Base-by-base conservation (phyloP, 2,797 vertebrate genomes). In the Chromobotia macracanthus region DNA sequence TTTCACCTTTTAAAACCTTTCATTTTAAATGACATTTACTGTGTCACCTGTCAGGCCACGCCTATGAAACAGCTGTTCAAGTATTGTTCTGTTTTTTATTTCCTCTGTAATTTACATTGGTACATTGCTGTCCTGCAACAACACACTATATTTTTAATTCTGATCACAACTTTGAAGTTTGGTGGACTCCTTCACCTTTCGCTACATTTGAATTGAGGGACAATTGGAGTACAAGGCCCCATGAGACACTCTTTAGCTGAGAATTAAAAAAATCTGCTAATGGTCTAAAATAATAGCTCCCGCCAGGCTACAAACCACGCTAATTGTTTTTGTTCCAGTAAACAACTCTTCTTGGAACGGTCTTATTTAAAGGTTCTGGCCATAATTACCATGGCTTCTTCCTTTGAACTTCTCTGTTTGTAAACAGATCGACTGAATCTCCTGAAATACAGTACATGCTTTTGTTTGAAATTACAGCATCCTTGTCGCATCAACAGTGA, bases 21-120 rank as follows among this genome's bases (percentile, higher is more conserved):
- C 3, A 53, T 69, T 77, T 77, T 46, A 11, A 60, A 13, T 77
- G 65, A 23, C 53, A 48, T 77, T 77, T 58, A 8, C 18, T 50
- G 51, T 18, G 53, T 31, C 53, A 23, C 65, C 44, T 61, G 44
- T 61, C 31, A 50, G 19, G 44, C 15, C 66, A 70, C 23, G 25
- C 19, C 28, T 61, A 15, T 19, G 70, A 60, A 28, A 55, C 73
- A 66, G 13, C 19, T 23, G 55, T 65, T 65, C 28, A 55, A 25
- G 7, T 46, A 13, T 53, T 66, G 48, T 44, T 44, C 41, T 44
- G 2, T 10, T 21, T 4, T 51, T 46, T 8, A n/a, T 66, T n/a
- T 12, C 25, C 15, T 74, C 50, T 8, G 12, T 7, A 1, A 15
- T 67, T 66, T 28, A 44, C 6, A 9, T 65, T 28, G 21, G 5